Percentiles rank a stretch among this genome's conserved stretches.
Conservation (phyloP, 2,797 vertebrate species). For the Sternotherus odoratus region DNA sequence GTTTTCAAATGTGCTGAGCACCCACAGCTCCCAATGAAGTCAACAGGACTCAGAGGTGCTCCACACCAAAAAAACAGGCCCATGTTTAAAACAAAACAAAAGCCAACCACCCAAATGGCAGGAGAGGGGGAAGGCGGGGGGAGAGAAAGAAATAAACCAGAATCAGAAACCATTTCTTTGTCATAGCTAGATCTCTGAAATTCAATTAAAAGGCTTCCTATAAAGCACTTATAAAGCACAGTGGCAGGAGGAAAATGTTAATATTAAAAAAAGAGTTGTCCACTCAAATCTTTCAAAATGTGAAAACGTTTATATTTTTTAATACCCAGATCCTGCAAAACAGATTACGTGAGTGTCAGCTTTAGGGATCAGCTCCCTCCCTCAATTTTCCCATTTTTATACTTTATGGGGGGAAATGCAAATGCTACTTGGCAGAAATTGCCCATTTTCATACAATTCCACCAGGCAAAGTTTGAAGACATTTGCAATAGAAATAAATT, state of each 20-base stretch:
- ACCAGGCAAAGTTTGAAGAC: neutral
- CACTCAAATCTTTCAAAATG: neutral
- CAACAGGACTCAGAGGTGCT: neutral
- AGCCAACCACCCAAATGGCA: neutral
- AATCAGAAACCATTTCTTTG: neutral
- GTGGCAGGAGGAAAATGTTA: neutral
- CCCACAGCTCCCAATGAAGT: neutral
- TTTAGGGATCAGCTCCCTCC: neutral
- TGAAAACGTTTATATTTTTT: neutral
- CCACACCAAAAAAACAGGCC: neutral
- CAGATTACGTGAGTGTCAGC: neutral
- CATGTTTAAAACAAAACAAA: neutral
- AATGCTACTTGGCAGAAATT: neutral
- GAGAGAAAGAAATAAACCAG: fast-evolving
- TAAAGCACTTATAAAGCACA: no score
- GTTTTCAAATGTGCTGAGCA: neutral
- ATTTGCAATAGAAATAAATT: neutral
- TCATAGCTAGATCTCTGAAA: neutral
- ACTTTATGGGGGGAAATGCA: neutral
- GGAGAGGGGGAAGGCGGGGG: fast-evolving
- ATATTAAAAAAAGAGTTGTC: neutral
- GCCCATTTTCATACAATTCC: neutral
- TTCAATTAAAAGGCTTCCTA: neutral
- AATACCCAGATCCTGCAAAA: neutral
- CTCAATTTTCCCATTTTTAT: neutral